phyloP scores from a whole-genome alignment of 2,888 invertebrate species.

The Apantesis nais region DNA sequence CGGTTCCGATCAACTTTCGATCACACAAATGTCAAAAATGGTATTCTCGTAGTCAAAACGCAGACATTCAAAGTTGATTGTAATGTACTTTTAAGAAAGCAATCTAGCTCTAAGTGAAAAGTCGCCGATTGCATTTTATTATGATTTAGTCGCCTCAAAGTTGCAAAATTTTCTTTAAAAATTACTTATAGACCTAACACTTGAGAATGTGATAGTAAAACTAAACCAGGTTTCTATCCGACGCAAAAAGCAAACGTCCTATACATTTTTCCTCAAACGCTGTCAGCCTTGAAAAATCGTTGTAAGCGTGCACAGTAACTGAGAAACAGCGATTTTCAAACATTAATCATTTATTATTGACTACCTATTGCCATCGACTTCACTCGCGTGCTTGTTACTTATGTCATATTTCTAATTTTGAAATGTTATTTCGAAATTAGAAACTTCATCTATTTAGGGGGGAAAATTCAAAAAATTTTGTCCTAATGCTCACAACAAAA shows the following conservation, averaged over 20 bases:
- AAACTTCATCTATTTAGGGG: too few species aligned
- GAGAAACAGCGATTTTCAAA: slow-evolving; percentile 18
- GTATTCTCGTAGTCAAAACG: too few species aligned
- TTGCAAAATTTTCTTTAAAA: not conserved
- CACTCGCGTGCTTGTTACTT: too few species aligned
- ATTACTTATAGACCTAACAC: not conserved
- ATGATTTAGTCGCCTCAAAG: not conserved
- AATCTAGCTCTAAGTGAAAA: not conserved
- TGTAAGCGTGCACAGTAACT: slow-evolving; percentile 2
- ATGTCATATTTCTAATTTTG: too few species aligned
- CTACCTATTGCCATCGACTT: too few species aligned
- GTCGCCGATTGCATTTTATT: not conserved
- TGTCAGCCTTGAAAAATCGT: slow-evolving; percentile 63
- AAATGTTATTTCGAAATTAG: too few species aligned
- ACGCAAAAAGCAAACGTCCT: slow-evolving; percentile 24
- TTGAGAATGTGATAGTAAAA: slow-evolving; percentile 28
- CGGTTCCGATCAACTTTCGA: too few species aligned
- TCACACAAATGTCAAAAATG: too few species aligned
- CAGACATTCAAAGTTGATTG: not conserved
- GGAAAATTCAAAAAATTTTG: too few species aligned
- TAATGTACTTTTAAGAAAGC: not conserved
- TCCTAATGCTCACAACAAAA: too few species aligned
- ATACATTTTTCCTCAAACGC: slow-evolving; percentile 55
- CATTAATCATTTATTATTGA: too few species aligned
- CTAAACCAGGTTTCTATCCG: slow-evolving; percentile 26